Percentiles rank a stretch among this genome's conserved stretches.
Conservation (phyloP, 2,888 invertebrate genomes). For the Dicycla oo region DNA sequence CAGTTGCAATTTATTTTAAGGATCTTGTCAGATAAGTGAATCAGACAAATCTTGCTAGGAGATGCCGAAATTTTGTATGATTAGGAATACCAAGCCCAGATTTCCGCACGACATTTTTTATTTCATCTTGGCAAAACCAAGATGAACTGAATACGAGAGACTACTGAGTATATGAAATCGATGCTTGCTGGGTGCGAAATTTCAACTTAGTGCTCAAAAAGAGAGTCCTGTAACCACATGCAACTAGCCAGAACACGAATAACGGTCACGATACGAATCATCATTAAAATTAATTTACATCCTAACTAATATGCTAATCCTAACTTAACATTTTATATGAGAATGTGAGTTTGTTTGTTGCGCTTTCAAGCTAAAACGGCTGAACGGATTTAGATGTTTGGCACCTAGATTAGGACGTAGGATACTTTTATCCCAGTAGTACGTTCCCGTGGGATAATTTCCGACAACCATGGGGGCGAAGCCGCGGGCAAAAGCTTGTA, state of each 20-base stretch:
- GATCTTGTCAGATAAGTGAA: neutral
- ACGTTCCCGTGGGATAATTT: too few relatives aligned
- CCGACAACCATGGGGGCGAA: too few relatives aligned
- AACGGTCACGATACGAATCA: neutral
- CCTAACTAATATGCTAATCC: too few relatives aligned
- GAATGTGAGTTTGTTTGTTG: too few relatives aligned
- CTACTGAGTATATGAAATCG: neutral
- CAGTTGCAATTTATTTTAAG: neutral
- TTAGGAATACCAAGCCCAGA: neutral
- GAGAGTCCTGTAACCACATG: neutral
- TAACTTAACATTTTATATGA: too few relatives aligned
- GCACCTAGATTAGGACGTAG: too few relatives aligned
- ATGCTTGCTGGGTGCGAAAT: neutral
- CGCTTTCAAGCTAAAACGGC: too few relatives aligned
- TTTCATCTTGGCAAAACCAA: neutral
- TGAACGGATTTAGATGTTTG: too few relatives aligned
- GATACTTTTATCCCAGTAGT: too few relatives aligned
- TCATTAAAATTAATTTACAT: neutral
- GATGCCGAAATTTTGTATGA: neutral
- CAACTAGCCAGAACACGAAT: neutral
- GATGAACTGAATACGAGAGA: too few relatives aligned
- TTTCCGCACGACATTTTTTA: neutral
- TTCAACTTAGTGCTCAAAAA: neutral
- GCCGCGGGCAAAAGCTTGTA: too few relatives aligned
- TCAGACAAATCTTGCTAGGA: neutral